Base-by-base conservation (phyloP, 2,888 invertebrate species). In the Drosophila koepferae region DNA sequence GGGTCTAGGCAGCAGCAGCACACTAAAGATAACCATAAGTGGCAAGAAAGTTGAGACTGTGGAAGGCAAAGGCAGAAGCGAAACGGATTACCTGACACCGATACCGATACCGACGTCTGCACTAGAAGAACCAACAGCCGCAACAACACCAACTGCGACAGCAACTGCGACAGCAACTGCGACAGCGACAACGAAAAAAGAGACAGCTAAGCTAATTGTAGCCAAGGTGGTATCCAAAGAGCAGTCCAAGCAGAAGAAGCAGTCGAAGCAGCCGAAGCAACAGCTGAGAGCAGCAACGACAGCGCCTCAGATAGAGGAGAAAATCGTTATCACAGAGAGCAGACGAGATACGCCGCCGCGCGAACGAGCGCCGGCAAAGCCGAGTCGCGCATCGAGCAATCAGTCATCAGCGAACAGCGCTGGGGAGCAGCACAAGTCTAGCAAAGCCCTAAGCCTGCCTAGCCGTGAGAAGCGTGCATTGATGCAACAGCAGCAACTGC, bases 1-100 rank as follows among this genome's bases (percentile, higher is more conserved):
- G 18, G 10, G 20, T 0, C 16, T 18, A 14, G n/a, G 38, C 18
- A n/a, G 48, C 48, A 76, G 65, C 61, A 77, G 79, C 64, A 92
- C 91, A 71, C 88, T 93, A 65, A 91, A 93, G 87, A 93, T 93
- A 77, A 92, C 92, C 55, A 92, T 92, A 63, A 91, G 91, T 18
- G 91, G 92, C 40, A 92, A 92, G 80, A 90, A 92, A 89, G 85
- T 92, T 59, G 88, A 93, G 80, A 77, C 90, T 54, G 14, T 41
- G 34, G 40, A 38, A 20, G 53, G 4, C 58, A 78, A 69, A 51
- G 51, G 70, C 31, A 74, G 63, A 46, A 73, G 72, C 86, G 90
- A 86, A 77, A 89, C 89, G 79, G 90, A 90, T 85, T 89, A 89
- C 62, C 76, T 89, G 84, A 82, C 83, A 78, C 85, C 90, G 40